These are phyloP conservation scores for Rhynchotus rufescens DNA, from an alignment of 2,797 vertebrate species.

Conservation along the genomic window DNA sequence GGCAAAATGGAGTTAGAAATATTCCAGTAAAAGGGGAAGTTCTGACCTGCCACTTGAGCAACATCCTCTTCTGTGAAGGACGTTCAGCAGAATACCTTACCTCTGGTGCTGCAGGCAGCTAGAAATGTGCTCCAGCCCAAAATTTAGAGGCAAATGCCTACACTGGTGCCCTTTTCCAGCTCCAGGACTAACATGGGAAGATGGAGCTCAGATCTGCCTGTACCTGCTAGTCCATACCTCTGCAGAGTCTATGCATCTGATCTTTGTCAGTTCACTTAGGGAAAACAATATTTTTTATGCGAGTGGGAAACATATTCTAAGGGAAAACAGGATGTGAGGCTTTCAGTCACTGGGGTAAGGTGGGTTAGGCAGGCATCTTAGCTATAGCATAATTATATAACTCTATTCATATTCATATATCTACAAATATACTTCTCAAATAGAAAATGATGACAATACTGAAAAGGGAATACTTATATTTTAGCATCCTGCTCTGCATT, in stretches of 20 bases:
- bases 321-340: conserved; percentile 9
- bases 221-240: conserved; percentile 71
- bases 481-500: neutral
- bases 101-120: conserved; percentile 26
- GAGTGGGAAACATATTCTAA: neutral
- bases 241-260: conserved; percentile 46
- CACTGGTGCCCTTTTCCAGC: neutral
- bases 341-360: neutral
- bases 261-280: conserved; percentile 49
- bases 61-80: neutral
- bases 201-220: conserved; percentile 26
- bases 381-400: neutral
- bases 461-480: neutral
- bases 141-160: conserved; percentile 37
- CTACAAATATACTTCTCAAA: neutral
- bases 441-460: neutral
- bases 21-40: neutral
- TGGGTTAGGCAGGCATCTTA: neutral
- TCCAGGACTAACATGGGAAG: conserved; percentile 16
- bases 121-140: conserved; percentile 21
- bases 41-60: neutral
- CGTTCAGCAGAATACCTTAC: neutral
- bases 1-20: neutral
- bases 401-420: neutral
- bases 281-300: conserved; percentile 29